Evolutionary conservation across 37 sponge, comb jelly and placozoan species (phyloP).

Genomic region (Oopsacas minuta): DNA sequence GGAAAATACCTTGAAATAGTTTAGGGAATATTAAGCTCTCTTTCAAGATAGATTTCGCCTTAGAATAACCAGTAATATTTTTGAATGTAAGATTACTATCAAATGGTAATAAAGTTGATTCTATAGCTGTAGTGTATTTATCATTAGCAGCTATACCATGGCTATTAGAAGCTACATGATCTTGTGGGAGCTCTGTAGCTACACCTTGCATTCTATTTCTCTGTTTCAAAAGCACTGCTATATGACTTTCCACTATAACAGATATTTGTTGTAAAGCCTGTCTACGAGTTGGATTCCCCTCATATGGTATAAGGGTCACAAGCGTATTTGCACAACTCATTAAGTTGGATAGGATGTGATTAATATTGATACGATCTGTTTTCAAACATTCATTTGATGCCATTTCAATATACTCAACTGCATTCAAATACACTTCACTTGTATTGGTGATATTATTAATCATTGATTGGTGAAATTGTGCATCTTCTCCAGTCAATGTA

Average conservation of each 20-base stretch:
- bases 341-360: background rate
- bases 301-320: background rate
- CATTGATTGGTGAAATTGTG: background rate
- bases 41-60: background rate
- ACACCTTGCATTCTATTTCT: background rate
- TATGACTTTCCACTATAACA: background rate
- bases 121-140: background rate
- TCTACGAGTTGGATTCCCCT: background rate
- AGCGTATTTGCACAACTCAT: background rate
- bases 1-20: conserved; percentile 1
- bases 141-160: background rate
- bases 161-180: background rate
- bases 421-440: background rate
- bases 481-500: background rate
- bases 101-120: background rate
- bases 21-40: conserved; percentile 3
- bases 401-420: conserved; percentile 4
- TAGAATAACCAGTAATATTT: background rate
- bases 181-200: background rate
- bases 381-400: conserved; percentile 3
- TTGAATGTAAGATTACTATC: background rate
- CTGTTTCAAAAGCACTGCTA: background rate
- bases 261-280: conserved; percentile 2
- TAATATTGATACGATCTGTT: background rate
- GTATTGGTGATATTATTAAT: background rate